Evolutionary conservation across 2,113 vertebrate genomes (phyloP), one percentile per base, ranked within the genome.

Genomic region (Oceanodroma tethys): DNA sequence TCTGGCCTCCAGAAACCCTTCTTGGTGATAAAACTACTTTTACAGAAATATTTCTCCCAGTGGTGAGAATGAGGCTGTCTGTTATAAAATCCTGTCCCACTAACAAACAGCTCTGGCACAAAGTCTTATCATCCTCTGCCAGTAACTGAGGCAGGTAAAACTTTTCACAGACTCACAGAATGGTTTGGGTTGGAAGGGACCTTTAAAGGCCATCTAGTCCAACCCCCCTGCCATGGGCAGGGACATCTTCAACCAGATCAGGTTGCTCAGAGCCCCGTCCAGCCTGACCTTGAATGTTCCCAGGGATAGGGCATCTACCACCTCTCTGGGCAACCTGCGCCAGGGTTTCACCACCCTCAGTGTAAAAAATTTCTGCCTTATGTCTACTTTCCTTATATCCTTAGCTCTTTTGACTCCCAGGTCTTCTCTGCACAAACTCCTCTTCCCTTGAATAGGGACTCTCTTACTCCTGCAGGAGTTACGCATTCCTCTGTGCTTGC

Each of bases 321-420:
- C 19, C 13, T 30, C 62, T 12, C 25, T 25, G 55, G 34, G 19
- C 23, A 68, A 34, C 22, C 40, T n/a, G 19, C 2, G 36, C 6
- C 2, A 11, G 53, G 4, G 8, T 9, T 20, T 48, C 47, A 62
- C 19, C 22, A 43, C 3, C 6, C 10, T 56, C 6, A 21, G 0
- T 0, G 1, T n/a, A 38, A 76, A 76, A 50, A 20, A 25, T 1
- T 3, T 53, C 6, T 25, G 56, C 26, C 38, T 84, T 52, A 0
- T 6, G 27, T 16, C 11, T 38, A 2, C 7, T 71, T n/a, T 83
- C 9, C 26, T 75, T 50, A 32, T n/a, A 6, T 3, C 71, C 7
- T 5, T 7, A 73, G 27, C 11, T 84, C 11, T 16, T 74, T 21
- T 45, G 32, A 47, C 7, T 81, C 9, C 13, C 43, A 27, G 21